Percentiles rank a stretch among this genome's conserved stretches.
phyloP scores from a whole-genome alignment of 2,113 vertebrate genomes.

The Urocitellus parryii region DNA sequence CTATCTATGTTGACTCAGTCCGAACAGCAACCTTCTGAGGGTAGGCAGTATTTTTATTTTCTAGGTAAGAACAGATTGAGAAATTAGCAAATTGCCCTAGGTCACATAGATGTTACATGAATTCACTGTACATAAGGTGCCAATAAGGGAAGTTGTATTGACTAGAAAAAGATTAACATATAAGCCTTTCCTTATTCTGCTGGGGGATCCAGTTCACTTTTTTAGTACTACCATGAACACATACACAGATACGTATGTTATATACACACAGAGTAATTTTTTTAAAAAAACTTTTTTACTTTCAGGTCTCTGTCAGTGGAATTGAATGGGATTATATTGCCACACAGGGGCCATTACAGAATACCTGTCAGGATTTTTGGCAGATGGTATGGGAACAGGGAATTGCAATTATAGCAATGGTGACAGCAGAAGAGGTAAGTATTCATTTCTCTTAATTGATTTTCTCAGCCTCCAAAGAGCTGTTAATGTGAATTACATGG shows the following conservation, averaged over 20 bases:
- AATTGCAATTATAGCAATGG: constrained; percentile 97
- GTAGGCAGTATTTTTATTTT: background rate
- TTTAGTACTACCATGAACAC: background rate
- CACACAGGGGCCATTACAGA: constrained; percentile 94
- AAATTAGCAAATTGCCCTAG: background rate
- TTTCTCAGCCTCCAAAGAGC: background rate
- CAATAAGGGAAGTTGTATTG: background rate
- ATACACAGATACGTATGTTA: rapidly evolving
- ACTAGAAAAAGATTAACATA: background rate
- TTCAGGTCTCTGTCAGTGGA: constrained; percentile 92
- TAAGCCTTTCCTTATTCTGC: background rate
- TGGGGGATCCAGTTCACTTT: background rate
- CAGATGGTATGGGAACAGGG: constrained; percentile 99
- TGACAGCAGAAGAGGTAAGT: constrained; percentile 96
- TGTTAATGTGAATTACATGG: rapidly evolving
- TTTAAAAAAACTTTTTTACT: background rate
- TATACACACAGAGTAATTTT: background rate
- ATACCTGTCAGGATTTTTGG: constrained; percentile 98
- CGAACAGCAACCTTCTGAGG: background rate
- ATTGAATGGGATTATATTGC: constrained; percentile 98
- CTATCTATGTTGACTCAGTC: rapidly evolving
- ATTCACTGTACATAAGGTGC: background rate
- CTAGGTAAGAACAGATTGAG: background rate
- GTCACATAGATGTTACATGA: background rate
- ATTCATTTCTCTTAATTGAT: background rate